Evolutionary conservation across 2,113 vertebrate genomes (phyloP).

Genomic region (Phainopepla nitens): DNA sequence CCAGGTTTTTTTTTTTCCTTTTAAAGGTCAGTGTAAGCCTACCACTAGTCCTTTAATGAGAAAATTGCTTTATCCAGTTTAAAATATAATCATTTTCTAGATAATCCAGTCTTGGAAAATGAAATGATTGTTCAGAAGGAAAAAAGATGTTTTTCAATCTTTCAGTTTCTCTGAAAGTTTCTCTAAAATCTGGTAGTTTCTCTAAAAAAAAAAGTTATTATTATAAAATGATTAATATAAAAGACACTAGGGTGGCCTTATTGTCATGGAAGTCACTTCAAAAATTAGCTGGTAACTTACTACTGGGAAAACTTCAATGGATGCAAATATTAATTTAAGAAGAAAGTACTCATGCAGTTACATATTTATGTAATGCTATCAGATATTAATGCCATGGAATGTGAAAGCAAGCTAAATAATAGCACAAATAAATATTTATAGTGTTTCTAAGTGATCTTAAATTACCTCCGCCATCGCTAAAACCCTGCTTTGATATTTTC

Average conservation of each 20-base stretch:
- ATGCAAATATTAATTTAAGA: not conserved
- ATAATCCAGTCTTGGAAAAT: conserved; percentile 25
- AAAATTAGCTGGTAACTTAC: not conserved
- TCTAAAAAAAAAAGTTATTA: conserved; percentile 11
- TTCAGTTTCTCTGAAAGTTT: not conserved
- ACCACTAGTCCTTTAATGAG: conserved; percentile 50
- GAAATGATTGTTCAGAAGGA: conserved; percentile 8
- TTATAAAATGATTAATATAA: not conserved
- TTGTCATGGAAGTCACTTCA: not conserved
- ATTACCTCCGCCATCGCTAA: accelerated
- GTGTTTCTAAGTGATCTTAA: not conserved
- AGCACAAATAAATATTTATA: conserved; percentile 1
- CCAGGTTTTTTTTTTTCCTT: not conserved
- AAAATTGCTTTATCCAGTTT: conserved; percentile 53
- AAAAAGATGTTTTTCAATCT: conserved; percentile 5
- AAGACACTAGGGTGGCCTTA: not conserved
- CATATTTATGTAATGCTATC: not conserved
- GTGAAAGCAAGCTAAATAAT: not conserved
- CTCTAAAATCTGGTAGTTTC: too few species aligned
- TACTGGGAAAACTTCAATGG: not conserved
- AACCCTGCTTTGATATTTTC: not conserved
- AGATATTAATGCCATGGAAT: not conserved
- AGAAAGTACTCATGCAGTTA: not conserved
- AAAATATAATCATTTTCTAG: conserved; percentile 47
- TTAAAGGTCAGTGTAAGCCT: conserved; percentile 39